Percentiles rank a stretch among this genome's conserved stretches.
Conservation (phyloP, 2,113 vertebrate genomes). For the Amphiprion ocellaris region DNA sequence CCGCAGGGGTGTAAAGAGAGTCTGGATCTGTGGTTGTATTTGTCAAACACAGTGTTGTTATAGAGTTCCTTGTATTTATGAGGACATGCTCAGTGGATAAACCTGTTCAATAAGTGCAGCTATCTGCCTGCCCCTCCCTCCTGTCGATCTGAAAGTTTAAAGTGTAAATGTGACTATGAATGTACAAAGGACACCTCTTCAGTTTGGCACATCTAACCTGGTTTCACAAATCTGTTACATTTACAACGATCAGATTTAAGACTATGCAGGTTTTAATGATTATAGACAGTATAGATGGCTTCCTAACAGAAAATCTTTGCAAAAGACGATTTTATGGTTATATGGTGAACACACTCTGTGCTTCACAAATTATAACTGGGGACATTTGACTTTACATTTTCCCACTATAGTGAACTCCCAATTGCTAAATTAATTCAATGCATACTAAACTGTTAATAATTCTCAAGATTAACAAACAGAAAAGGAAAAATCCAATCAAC, state of each 20-base stretch:
- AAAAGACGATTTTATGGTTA: constrained; percentile 11
- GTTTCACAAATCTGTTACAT: not conserved
- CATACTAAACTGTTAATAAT: not conserved
- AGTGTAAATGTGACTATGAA: constrained; percentile 22
- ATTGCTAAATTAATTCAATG: constrained; percentile 15
- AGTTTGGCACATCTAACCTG: not conserved
- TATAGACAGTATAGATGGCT: not conserved
- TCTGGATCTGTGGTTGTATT: no score
- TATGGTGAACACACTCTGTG: not conserved
- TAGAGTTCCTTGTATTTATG: constrained; percentile 23
- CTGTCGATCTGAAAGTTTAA: constrained; percentile 27
- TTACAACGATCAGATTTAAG: not conserved
- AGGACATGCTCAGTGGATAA: constrained; percentile 18
- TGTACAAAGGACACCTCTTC: not conserved
- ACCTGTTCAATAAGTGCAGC: constrained; percentile 31
- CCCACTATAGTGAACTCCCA: constrained; percentile 10
- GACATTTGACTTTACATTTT: constrained; percentile 41
- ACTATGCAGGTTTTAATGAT: not conserved
- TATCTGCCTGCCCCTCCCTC: constrained; percentile 24
- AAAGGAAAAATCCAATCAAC: not conserved
- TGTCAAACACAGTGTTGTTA: constrained; percentile 10
- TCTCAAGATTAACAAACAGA: constrained; percentile 15
- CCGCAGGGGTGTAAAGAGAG: no score
- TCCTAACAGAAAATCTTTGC: not conserved
- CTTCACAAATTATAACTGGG: not conserved